Evolutionary conservation across 2,888 invertebrate genomes (phyloP).

Genomic region (Metellina segmentata): DNA sequence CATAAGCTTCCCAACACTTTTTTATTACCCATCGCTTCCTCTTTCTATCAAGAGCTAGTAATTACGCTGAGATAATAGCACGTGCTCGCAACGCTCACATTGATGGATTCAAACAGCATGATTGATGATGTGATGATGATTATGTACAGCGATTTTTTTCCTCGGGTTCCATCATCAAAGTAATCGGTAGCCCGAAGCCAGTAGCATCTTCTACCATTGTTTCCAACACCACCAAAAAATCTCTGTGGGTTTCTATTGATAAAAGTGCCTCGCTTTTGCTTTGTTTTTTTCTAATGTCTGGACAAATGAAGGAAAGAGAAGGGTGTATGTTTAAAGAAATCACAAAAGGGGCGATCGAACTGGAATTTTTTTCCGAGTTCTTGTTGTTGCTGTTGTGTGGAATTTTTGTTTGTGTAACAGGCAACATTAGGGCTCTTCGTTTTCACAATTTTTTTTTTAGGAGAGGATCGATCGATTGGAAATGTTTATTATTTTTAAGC

Average conservation of each 20-base stretch:
- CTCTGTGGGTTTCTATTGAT: constrained; percentile 31
- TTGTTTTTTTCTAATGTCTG: neutral
- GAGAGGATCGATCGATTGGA: constrained; percentile 22
- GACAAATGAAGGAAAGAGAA: constrained; percentile 30
- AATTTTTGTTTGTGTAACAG: neutral
- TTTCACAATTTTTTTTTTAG: constrained; percentile 13
- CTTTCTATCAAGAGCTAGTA: constrained; percentile 51
- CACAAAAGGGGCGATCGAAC: constrained; percentile 39
- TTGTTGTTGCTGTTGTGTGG: neutral
- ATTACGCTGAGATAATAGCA: constrained; percentile 70
- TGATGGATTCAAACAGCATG: constrained; percentile 69
- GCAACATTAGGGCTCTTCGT: neutral
- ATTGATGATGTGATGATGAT: constrained; percentile 72
- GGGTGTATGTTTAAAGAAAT: constrained; percentile 32
- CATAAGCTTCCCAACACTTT: constrained; percentile 20
- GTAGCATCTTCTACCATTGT: constrained; percentile 27
- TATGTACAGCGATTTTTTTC: constrained; percentile 57
- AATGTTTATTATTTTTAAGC: constrained; percentile 33
- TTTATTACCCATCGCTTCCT: neutral
- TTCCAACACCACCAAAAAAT: constrained; percentile 29
- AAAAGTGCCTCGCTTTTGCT: constrained; percentile 5
- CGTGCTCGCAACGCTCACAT: constrained; percentile 16
- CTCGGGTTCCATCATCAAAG: constrained; percentile 6
- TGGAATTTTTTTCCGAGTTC: too few relatives aligned
- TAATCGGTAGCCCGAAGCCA: constrained; percentile 32